Percentiles rank a stretch among this genome's conserved stretches.
phyloP scores from a whole-genome alignment of 2,888 invertebrate species.

The Rhogogaster chlorosoma region DNA sequence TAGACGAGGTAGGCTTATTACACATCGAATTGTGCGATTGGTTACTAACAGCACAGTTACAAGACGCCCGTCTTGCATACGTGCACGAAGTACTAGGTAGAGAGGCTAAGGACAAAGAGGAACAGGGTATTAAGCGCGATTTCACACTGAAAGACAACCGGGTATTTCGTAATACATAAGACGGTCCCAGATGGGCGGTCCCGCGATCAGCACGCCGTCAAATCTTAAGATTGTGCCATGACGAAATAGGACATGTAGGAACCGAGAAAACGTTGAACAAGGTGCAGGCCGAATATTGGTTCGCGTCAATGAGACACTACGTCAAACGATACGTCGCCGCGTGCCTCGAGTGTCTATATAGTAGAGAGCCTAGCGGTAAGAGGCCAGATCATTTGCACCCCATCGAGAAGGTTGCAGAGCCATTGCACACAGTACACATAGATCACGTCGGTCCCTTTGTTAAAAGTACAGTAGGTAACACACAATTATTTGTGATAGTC shows the following conservation, averaged over 20 bases:
- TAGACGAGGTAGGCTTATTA: slow-evolving; percentile 46
- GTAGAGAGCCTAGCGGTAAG: slow-evolving; percentile 48
- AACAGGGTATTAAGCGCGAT: slow-evolving; percentile 24
- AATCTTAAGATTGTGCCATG: slow-evolving; percentile 51
- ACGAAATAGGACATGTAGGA: slow-evolving; percentile 59
- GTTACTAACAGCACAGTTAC: slow-evolving; percentile 55
- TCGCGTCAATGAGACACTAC: slow-evolving; percentile 57
- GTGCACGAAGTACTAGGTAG: slow-evolving; percentile 53
- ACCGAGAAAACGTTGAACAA: slow-evolving; percentile 56
- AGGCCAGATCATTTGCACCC: slow-evolving; percentile 54
- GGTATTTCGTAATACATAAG: slow-evolving; percentile 47
- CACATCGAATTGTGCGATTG: slow-evolving; percentile 60
- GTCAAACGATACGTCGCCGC: slow-evolving; percentile 56
- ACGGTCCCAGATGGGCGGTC: slow-evolving; percentile 52
- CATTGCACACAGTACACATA: slow-evolving; percentile 56
- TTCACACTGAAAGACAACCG: slow-evolving; percentile 33
- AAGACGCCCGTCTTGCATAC: slow-evolving; percentile 50
- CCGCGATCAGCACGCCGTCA: slow-evolving; percentile 41
- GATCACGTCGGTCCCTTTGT: slow-evolving; percentile 57
- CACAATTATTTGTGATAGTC: slow-evolving; percentile 49
- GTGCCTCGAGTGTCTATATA: slow-evolving; percentile 58
- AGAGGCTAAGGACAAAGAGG: slow-evolving; percentile 32
- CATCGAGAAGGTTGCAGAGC: slow-evolving; percentile 54
- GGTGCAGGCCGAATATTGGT: slow-evolving; percentile 59
- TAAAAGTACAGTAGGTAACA: background rate